Conservation (phyloP, 2,888 invertebrate species). For the Agapostemon virescens region DNA sequence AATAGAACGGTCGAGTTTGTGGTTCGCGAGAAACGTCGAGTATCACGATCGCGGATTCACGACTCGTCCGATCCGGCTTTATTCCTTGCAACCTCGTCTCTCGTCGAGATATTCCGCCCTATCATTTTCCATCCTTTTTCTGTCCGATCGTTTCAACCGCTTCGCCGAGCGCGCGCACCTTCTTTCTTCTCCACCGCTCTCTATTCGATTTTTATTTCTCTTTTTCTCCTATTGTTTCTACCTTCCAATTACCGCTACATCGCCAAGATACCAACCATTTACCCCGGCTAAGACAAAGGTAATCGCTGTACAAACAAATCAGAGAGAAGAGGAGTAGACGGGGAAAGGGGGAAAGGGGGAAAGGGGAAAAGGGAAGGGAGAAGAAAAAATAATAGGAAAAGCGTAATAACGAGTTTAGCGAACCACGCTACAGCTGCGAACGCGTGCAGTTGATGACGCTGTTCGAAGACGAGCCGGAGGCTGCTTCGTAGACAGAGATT, state of each 20-base stretch:
- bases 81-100: neutral
- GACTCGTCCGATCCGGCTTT: neutral
- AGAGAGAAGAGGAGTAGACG: neutral
- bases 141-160: neutral
- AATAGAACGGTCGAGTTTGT: slow-evolving; percentile 36
- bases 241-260: slow-evolving; percentile 25
- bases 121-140: neutral
- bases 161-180: neutral
- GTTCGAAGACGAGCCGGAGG: no score
- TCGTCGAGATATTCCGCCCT: neutral
- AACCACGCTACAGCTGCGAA: neutral
- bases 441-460: neutral
- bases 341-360: neutral
- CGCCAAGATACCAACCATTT: slow-evolving; percentile 19
- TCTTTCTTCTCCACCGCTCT: neutral
- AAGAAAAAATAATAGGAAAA: neutral
- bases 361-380: neutral
- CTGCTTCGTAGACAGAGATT: neutral
- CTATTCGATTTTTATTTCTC: slow-evolving; percentile 12
- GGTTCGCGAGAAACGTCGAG: slow-evolving; percentile 22
- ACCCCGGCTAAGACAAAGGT: neutral
- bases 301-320: slow-evolving; percentile 17
- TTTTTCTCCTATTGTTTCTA: slow-evolving; percentile 12
- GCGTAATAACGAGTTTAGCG: slow-evolving; percentile 5
- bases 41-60: slow-evolving; percentile 21